These are phyloP conservation scores for Numenius phaeopus DNA, from an alignment of 2,797 vertebrate genomes.

Conservation along the genomic window DNA sequence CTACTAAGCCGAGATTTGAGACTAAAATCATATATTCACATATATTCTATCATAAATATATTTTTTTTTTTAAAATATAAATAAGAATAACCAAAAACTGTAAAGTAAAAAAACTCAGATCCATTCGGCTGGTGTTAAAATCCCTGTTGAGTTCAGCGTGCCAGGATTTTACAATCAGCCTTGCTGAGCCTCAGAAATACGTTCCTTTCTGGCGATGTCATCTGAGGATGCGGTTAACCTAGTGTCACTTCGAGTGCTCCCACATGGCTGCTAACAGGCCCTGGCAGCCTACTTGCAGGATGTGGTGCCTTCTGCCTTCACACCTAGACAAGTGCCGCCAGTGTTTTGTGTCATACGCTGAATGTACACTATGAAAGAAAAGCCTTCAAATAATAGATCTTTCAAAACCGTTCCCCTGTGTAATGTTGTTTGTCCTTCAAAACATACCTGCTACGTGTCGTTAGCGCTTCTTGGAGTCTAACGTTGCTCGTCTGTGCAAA, in stretches of 20 bases:
- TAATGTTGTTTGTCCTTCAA: not conserved
- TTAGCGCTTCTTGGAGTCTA: not conserved
- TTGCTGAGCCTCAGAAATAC: not conserved
- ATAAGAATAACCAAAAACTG: not conserved
- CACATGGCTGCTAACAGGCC: not conserved
- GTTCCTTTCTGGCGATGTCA: not conserved
- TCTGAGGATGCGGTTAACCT: not conserved
- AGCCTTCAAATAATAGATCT: not conserved
- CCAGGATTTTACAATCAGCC: not conserved
- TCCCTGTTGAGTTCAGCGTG: not conserved
- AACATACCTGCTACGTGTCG: not conserved
- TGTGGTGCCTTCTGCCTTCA: not conserved
- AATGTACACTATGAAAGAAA: not conserved
- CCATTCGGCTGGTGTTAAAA: not conserved
- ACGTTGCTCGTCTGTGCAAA: not conserved
- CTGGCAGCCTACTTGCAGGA: not conserved
- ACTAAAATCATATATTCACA: not conserved
- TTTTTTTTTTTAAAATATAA: not conserved
- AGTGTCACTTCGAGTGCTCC: not conserved
- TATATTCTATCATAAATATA: not conserved
- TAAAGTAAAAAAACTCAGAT: not conserved
- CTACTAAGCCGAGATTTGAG: not conserved
- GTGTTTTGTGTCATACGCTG: not conserved
- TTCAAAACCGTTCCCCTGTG: not conserved
- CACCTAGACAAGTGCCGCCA: not conserved